Conservation (phyloP, 2,888 invertebrate species). For the Criorhina ranunculi region DNA sequence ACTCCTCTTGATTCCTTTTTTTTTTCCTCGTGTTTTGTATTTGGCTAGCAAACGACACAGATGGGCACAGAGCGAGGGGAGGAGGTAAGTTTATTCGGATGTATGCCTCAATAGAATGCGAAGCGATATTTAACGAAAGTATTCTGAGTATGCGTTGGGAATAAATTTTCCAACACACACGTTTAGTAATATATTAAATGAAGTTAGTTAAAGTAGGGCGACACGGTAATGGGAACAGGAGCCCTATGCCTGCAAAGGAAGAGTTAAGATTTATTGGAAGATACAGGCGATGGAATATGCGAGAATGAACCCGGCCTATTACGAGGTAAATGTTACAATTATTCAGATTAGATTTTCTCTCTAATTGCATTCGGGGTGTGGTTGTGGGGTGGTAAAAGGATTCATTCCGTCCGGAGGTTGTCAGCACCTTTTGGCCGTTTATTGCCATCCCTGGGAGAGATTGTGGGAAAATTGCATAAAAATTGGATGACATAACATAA, state of each 20-base stretch:
- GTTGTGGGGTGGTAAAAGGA: constrained; percentile 18
- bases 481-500: constrained; percentile 35
- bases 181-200: constrained; percentile 68
- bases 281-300: constrained; percentile 12
- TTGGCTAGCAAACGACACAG: not conserved
- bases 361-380: constrained; percentile 66
- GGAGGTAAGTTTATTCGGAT: constrained; percentile 15
- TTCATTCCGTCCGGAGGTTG: constrained; percentile 24
- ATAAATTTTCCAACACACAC: constrained; percentile 40
- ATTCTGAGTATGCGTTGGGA: constrained; percentile 41
- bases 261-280: constrained; percentile 60
- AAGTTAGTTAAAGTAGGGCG: constrained; percentile 46
- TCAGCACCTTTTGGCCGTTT: constrained; percentile 35
- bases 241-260: not conserved
- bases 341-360: constrained; percentile 66
- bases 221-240: not conserved
- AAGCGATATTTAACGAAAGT: constrained; percentile 46
- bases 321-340: constrained; percentile 70
- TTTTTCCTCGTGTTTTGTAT: constrained; percentile 29
- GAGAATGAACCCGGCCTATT: constrained; percentile 55
- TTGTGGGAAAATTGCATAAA: constrained; percentile 7
- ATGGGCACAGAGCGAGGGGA: not conserved
- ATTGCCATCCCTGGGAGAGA: constrained; percentile 4
- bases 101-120: constrained; percentile 23
- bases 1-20: not conserved